A percentile compares a stretch with the other conserved stretches of the same genome.
These are phyloP conservation scores for Rhyzopertha dominica DNA, from an alignment of 1,140 invertebrate genomes.

Conservation along the genomic window DNA sequence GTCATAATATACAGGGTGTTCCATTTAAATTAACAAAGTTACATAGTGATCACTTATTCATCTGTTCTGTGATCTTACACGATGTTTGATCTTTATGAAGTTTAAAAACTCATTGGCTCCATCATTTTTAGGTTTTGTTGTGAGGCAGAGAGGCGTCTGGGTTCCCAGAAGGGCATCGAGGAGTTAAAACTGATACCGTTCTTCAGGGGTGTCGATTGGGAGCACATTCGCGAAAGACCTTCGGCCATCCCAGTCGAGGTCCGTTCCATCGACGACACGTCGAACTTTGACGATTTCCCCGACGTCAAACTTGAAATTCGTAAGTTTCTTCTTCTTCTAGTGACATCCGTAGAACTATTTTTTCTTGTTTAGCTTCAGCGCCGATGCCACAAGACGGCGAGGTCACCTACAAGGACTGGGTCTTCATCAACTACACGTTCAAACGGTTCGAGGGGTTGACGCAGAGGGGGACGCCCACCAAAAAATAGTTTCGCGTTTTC, in stretches of 20 bases:
- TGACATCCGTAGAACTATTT: constrained; percentile 10
- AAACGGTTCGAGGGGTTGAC: constrained; percentile 97
- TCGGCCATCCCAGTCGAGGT: constrained; percentile 96
- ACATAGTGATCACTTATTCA: too few relatives aligned
- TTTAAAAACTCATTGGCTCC: too few relatives aligned
- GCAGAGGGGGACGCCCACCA: constrained; percentile 73
- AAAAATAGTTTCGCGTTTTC: constrained; percentile 54
- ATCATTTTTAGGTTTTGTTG: constrained; percentile 83
- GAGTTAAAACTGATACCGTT: constrained; percentile 83
- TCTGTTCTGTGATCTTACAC: too few relatives aligned
- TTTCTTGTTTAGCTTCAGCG: constrained; percentile 65
- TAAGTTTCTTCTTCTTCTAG: constrained; percentile 70
- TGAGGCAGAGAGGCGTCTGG: constrained; percentile 86
- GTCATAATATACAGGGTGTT: too few relatives aligned
- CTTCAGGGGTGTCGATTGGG: constrained; percentile 93
- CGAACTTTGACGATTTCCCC: constrained; percentile 99
- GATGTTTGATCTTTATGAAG: too few relatives aligned
- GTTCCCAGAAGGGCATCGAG: constrained; percentile 82
- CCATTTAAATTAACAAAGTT: too few relatives aligned
- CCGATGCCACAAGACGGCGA: constrained; percentile 78
- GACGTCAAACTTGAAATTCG: constrained; percentile 98
- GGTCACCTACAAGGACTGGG: constrained; percentile 93
- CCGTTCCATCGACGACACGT: constrained; percentile 93
- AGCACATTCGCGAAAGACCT: constrained; percentile 92
- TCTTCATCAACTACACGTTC: constrained; percentile 99